These are phyloP conservation scores for Scaptomyza hsui DNA, from an alignment of 1,140 invertebrate genomes.

Conservation along the genomic window DNA sequence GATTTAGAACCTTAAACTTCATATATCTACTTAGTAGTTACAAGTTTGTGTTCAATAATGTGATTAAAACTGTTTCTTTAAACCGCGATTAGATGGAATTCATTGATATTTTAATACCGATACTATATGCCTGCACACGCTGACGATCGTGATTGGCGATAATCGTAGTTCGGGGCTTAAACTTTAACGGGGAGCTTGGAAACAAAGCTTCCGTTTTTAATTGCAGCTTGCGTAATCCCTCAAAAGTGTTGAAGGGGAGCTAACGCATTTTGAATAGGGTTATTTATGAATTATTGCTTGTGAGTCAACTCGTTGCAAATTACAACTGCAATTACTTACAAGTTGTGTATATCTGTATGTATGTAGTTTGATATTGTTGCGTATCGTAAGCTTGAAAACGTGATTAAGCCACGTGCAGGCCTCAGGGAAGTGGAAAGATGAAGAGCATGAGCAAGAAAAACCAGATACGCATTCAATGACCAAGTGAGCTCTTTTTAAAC, in stretches of 20 bases:
- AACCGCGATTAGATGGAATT: slow-evolving; percentile 10
- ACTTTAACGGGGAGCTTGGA: slow-evolving; percentile 12
- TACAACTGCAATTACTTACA: too few species aligned
- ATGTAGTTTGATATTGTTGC: background rate
- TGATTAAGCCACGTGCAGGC: slow-evolving; percentile 61
- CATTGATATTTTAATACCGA: background rate
- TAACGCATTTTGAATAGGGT: too few species aligned
- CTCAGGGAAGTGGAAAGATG: background rate
- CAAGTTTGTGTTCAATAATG: background rate
- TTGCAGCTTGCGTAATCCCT: slow-evolving; percentile 19
- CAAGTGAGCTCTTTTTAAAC: background rate
- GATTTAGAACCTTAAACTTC: too few species aligned
- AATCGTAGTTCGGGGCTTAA: slow-evolving; percentile 20
- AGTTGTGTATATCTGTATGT: slow-evolving; percentile 6
- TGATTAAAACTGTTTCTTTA: background rate
- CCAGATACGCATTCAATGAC: slow-evolving; percentile 9
- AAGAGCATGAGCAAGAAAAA: background rate
- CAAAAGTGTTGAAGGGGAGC: background rate
- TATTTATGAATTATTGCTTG: too few species aligned
- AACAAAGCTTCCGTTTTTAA: slow-evolving; percentile 23
- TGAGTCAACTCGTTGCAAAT: too few species aligned
- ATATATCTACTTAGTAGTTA: too few species aligned
- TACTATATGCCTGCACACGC: slow-evolving; percentile 18
- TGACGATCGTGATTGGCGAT: slow-evolving; percentile 30
- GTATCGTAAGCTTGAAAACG: slow-evolving; percentile 44